Conservation (phyloP, 1,140 invertebrate species). For the Eumeta japonica region DNA sequence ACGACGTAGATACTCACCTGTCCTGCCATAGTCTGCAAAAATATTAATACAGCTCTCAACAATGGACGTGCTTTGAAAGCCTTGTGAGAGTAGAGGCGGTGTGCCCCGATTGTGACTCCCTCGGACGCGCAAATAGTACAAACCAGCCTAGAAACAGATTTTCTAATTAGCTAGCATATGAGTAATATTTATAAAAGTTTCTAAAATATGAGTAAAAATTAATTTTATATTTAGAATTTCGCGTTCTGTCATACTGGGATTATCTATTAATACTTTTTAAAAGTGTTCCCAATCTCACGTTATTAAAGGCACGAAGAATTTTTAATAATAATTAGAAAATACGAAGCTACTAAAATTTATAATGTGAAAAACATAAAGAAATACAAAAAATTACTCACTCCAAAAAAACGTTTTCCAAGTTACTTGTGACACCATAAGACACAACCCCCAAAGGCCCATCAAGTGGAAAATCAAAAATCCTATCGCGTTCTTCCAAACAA, state of each 20-base stretch:
- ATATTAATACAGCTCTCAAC: conserved; percentile 41
- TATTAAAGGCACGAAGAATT: conserved; percentile 18
- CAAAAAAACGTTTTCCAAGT: conserved; percentile 27
- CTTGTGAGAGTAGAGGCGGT: conserved; percentile 58
- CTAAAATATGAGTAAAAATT: too few relatives aligned
- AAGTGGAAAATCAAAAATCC: conserved; percentile 53
- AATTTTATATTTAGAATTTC: too few relatives aligned
- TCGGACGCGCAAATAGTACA: too few relatives aligned
- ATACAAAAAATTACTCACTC: conserved; percentile 26
- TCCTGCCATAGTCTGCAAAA: conserved; percentile 55
- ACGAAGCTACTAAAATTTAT: conserved; percentile 8
- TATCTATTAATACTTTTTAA: too few relatives aligned
- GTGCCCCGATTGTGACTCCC: conserved; percentile 58
- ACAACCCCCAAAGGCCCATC: conserved; percentile 43
- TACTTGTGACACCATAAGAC: conserved; percentile 23
- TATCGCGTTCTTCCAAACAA: conserved; percentile 57
- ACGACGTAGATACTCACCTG: conserved; percentile 53
- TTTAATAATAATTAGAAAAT: conserved; percentile 24
- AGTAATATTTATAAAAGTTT: too few relatives aligned
- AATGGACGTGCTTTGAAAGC: conserved; percentile 53
- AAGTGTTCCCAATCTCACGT: too few relatives aligned
- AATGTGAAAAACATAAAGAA: conserved; percentile 1
- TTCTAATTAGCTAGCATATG: too few relatives aligned
- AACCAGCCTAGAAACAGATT: too few relatives aligned
- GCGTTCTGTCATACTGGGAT: too few relatives aligned